These are phyloP conservation scores for Halictus quadricinctus DNA, from an alignment of 2,888 invertebrate genomes.

Conservation along the genomic window DNA sequence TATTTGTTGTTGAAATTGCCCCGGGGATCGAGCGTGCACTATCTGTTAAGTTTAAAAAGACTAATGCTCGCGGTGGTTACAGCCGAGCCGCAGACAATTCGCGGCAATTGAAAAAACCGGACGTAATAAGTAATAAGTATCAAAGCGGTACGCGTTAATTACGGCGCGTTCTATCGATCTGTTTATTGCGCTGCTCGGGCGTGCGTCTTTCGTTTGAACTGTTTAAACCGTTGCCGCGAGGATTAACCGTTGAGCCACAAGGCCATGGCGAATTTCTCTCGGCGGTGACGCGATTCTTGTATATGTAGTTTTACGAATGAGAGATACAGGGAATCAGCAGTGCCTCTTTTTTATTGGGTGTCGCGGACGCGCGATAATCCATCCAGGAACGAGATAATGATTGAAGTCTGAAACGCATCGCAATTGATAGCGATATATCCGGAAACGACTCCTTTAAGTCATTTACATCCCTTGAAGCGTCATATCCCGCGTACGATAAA, in stretches of 20 bases:
- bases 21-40: background rate
- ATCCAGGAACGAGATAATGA: background rate
- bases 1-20: background rate
- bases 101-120: background rate
- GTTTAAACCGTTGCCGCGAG: background rate
- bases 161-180: conserved; percentile 11
- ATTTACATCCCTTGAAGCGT: background rate
- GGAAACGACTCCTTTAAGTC: background rate
- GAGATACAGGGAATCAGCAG: background rate
- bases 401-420: background rate
- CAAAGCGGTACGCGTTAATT: conserved; percentile 6
- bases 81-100: background rate
- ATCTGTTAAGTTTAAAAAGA: background rate
- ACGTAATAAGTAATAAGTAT: background rate
- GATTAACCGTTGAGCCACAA: background rate
- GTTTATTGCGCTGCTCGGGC: conserved; percentile 1
- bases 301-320: background rate
- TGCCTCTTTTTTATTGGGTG: background rate
- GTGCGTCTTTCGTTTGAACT: background rate
- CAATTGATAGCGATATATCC: background rate
- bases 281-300: too few species aligned
- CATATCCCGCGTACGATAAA: background rate
- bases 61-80: background rate
- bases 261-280: background rate
- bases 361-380: background rate